Evolutionary conservation across 2,797 vertebrate genomes (phyloP), one percentile per base, ranked within the genome.

Genomic region (Malurus splendens): DNA sequence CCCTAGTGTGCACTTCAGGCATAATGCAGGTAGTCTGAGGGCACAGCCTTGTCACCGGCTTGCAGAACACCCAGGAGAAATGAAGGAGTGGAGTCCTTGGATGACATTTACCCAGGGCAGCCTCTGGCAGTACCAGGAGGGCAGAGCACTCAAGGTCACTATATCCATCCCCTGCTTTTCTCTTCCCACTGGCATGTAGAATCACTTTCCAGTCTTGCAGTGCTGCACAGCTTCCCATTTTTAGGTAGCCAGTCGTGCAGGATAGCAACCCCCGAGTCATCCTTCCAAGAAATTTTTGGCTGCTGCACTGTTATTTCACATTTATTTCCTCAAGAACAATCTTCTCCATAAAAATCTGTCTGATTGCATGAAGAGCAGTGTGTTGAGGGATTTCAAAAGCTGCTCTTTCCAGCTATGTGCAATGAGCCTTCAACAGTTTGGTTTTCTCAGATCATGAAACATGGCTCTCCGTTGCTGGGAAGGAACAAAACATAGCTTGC

Each of bases 101-200:
- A 36, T 20, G 15, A 19, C 42, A 7, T 19, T 68, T 12, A 50
- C 3, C 7, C 67, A 23, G 30, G 64, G 8, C 42, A 82, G 41
- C 8, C 33, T 60, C 62, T 60, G 25, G 28, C 39, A 52, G 23
- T 12, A 51, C 33, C 30, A 4, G n/a, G 57, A 28, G 33, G 14
- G 13, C 42, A 38, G n/a, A 60, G 47, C 15, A 25, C 33, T 28
- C 0, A 0, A 50, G 36, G 27, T 57, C 19, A 10, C 42, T 8
- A 12, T 24, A 24, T 12, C 32, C 24, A 42, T n/a, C 23, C 18
- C 13, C 56, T 27, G 5, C 18, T 54, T 55, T 54, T 67, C 60
- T 54, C 30, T 38, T 36, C 30, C 51, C 2, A 0, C 2, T 30
- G 60, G n/a, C 27, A 17, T 0, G 0, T 2, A 60, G 67, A 79